These are phyloP conservation scores for Bursaphelenchus okinawaensis DNA, from an alignment of 2,888 invertebrate species.

Conservation along the genomic window DNA sequence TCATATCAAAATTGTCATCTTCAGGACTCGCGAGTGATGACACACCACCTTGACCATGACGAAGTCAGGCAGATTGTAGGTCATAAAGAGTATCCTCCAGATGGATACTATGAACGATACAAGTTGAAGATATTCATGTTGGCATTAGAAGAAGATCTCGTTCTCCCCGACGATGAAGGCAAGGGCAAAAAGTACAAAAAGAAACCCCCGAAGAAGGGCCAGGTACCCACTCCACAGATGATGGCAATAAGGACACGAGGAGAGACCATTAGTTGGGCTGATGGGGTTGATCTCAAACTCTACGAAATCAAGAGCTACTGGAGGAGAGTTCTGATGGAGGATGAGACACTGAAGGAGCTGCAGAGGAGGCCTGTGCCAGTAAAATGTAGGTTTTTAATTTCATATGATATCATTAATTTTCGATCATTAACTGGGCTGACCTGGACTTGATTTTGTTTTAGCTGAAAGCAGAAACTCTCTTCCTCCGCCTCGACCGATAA, in stretches of 20 bases:
- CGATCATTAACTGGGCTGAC: neutral
- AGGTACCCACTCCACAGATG: neutral
- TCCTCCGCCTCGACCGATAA: neutral
- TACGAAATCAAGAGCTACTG: slow-evolving; percentile 45
- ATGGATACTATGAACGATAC: slow-evolving; percentile 49
- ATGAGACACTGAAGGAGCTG: neutral
- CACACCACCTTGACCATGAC: slow-evolving; percentile 45
- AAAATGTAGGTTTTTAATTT: neutral
- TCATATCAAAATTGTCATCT: no score
- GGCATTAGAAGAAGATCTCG: neutral
- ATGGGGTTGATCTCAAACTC: slow-evolving; percentile 49
- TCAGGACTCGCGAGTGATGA: slow-evolving; percentile 30
- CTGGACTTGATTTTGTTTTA: neutral
- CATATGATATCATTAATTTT: neutral
- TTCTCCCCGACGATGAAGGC: neutral
- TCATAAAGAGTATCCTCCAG: slow-evolving; percentile 52
- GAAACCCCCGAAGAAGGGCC: slow-evolving; percentile 1
- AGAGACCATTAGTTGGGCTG: slow-evolving; percentile 29
- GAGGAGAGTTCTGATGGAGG: slow-evolving; percentile 8
- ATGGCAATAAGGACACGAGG: slow-evolving; percentile 2
- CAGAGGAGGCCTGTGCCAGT: neutral
- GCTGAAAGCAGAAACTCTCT: neutral
- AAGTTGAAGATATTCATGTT: slow-evolving; percentile 37
- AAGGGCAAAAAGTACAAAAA: neutral
- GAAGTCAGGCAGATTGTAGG: slow-evolving; percentile 43